Percentiles rank a stretch among this genome's conserved stretches.
phyloP scores from a whole-genome alignment of 2,113 vertebrate genomes.

The Vicugna pacos region DNA sequence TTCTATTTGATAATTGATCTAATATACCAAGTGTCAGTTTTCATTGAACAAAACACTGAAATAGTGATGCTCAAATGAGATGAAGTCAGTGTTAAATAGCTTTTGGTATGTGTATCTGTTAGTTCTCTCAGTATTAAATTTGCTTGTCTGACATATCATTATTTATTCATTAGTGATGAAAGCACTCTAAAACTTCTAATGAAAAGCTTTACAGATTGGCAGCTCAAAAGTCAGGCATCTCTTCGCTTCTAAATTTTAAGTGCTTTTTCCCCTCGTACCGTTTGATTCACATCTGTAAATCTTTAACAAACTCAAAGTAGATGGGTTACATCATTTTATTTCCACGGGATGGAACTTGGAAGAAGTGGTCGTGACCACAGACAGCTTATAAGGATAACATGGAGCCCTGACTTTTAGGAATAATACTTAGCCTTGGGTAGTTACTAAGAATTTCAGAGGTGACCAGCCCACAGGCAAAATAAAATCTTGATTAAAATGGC shows the following conservation, averaged over 20 bases:
- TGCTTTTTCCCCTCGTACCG: neutral
- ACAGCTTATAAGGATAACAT: neutral
- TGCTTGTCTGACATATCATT: slow-evolving; percentile 56
- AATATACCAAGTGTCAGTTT: slow-evolving; percentile 67
- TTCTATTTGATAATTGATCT: slow-evolving; percentile 69
- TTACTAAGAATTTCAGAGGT: slow-evolving; percentile 16
- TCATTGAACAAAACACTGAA: slow-evolving; percentile 69
- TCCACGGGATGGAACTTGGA: neutral
- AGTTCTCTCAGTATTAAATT: slow-evolving; percentile 66
- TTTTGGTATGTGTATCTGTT: slow-evolving; percentile 49
- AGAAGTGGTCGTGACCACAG: neutral
- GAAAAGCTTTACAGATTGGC: slow-evolving; percentile 35
- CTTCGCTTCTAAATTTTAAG: neutral
- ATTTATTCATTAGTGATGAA: slow-evolving; percentile 76
- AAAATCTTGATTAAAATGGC: neutral
- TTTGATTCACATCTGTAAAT: neutral
- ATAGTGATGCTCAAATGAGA: slow-evolving; percentile 48
- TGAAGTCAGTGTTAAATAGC: slow-evolving; percentile 55
- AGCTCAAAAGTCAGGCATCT: neutral
- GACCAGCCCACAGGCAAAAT: neutral
- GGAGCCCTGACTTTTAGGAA: neutral
- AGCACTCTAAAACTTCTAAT: slow-evolving; percentile 58
- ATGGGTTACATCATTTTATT: neutral
- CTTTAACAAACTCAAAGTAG: neutral
- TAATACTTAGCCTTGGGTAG: slow-evolving; percentile 20